These are phyloP conservation scores for Simalia tracyae DNA, from an alignment of 2,797 vertebrate species.

Conservation along the genomic window DNA sequence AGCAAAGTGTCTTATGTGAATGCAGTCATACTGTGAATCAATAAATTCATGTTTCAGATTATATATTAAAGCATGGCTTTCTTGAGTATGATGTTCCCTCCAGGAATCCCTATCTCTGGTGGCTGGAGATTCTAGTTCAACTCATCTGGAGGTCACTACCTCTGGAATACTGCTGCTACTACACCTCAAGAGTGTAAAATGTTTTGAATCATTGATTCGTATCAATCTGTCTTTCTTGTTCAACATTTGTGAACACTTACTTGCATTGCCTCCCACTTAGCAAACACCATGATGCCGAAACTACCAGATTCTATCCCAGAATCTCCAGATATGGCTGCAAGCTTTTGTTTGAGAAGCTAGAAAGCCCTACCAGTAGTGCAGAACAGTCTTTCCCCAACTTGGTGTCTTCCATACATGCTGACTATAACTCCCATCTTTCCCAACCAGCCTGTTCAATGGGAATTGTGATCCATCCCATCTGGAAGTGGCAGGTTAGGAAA, in stretches of 20 bases:
- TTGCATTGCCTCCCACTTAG: not conserved
- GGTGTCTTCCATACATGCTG: not conserved
- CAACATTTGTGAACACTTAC: not conserved
- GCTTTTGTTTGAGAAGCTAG: not conserved
- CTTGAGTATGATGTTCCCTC: not conserved
- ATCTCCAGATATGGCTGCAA: not conserved
- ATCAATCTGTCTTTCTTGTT: not conserved
- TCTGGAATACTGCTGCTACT: not conserved
- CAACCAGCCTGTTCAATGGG: not conserved
- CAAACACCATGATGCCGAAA: not conserved
- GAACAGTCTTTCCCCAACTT: not conserved
- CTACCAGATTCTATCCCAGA: not conserved
- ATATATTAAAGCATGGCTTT: not conserved
- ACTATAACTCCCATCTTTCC: not conserved
- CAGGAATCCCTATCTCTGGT: not conserved
- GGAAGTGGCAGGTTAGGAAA: not conserved
- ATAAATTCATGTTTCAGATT: not conserved
- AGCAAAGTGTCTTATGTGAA: not conserved
- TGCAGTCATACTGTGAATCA: not conserved
- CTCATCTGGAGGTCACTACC: not conserved
- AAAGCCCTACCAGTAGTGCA: not conserved
- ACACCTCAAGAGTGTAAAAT: not conserved
- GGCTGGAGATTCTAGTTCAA: not conserved
- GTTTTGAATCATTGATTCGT: no score
- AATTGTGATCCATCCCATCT: not conserved